Conservation (phyloP, 2,113 vertebrate genomes). For the Thamnaconus septentrionalis region DNA sequence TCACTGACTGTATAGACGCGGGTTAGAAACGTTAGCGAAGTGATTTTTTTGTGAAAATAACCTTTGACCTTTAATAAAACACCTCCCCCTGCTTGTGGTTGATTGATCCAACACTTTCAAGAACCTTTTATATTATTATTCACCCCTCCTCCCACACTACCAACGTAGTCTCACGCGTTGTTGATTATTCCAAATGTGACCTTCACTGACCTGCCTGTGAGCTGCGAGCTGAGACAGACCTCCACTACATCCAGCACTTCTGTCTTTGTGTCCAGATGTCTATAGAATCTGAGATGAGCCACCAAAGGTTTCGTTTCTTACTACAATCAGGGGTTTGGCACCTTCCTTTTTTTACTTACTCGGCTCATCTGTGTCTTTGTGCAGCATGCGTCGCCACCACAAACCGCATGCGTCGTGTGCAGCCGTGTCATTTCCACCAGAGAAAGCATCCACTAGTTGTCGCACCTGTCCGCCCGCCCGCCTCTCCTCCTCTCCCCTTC, state of each 20-base stretch:
- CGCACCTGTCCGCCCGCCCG: not conserved
- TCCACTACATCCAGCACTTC: constrained; percentile 59
- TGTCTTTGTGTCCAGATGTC: constrained; percentile 77
- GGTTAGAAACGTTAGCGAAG: no score
- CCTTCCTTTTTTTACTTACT: constrained; percentile 58
- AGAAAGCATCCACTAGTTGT: not conserved
- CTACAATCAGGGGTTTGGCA: constrained; percentile 76
- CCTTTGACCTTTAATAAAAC: no score
- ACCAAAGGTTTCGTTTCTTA: constrained; percentile 80
- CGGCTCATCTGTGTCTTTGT: constrained; percentile 62
- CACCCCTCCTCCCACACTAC: no score
- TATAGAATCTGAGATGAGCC: constrained; percentile 79
- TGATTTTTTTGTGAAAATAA: no score
- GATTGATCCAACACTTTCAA: no score
- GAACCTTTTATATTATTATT: no score
- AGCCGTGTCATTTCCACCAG: constrained; percentile 30
- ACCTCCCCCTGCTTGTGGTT: no score
- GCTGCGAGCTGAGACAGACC: constrained; percentile 30
- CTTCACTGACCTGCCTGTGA: not conserved
- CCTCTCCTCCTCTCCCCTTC: not conserved
- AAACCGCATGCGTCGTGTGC: constrained; percentile 62
- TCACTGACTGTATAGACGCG: no score
- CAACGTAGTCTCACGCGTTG: no score
- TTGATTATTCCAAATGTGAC: no score
- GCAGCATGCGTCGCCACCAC: constrained; percentile 61